Base-by-base conservation (phyloP, 2,888 invertebrate species). In the Agrilus cyanescens region DNA sequence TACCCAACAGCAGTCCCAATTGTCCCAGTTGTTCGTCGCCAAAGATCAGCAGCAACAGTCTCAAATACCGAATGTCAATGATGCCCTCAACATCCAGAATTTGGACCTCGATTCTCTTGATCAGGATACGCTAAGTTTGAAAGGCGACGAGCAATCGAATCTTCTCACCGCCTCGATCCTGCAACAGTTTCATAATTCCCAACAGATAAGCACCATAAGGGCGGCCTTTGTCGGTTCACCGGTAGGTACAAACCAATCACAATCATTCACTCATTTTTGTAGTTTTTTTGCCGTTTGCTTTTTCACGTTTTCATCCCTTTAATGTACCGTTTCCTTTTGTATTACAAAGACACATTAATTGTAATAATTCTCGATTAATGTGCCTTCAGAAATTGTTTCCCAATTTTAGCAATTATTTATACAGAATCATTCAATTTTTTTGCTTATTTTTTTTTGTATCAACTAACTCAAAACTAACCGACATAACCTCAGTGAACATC, bases 1-100 rank as follows among this genome's bases (percentile, higher is more conserved):
- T 70, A 70, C 55, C 74, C 68, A 64, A 49, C 64, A 63, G 32
- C 64, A 65, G 45, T 65, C 65, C 47, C 56, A 60, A 46, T 51
- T 48, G 34, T 40, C 52, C 42, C 55, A 55, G 41, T 55, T 44
- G 32, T 13, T 12, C 33, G 34, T 38, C 38, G 47, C 44, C 18
- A 46, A 46, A 31, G 34, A 33, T 10, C 45, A 41, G 10, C 49
- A 48, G 36, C 51, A 49, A 43, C 46, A 48, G 14, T 53, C 53
- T 29, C 53, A 53, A 40, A 46, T 51, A 12, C 62, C 56, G 18
- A 56, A 50, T 37, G 57, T 55, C 13, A 53, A 53, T 13, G 62
- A 62, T 45, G 53, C 57, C 14, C 48, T 63, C 13, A 61, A 56
- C 45, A 58, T 64, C 40, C 61, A 61, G 50, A 57, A 57, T 38